Evolutionary conservation across 2,113 vertebrate species (phyloP), one percentile per base, ranked within the genome.

Genomic region (Semnopithecus entellus): DNA sequence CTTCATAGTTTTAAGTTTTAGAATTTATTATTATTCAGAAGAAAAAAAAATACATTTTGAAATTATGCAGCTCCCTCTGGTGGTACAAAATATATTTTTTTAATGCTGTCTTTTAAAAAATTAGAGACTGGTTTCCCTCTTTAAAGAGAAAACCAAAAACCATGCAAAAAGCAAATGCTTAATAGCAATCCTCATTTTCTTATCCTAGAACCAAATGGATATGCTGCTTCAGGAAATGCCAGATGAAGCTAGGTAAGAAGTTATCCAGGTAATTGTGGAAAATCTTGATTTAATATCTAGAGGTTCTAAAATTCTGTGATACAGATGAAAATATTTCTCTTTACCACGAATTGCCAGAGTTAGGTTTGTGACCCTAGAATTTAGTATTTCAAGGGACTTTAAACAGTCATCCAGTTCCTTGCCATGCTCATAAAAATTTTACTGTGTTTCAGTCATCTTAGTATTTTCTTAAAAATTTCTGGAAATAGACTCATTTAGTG

Each of bases 221-320:
- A 98, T 98, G 30, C 98, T 99, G 91, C 97, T 99, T 97, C 99
- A 99, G 55, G 99, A 99, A 98, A 99, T 99, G 99, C 99, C 99
- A 27, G 99, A 99, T 98, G 99, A 99, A 99, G 99, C 99, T 95
- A 99, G 99, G 99, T 99, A 99, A 99, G 99, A 98, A 35, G 25
- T 48, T 94, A 64, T 75, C 93, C 6, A 32, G 35, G 4, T 70
- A 23, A 8, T 90, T 84, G 76, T 91, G 6, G 43, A 30, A 92
- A 84, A 83, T 87, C 14, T 83, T 92, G 23, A 89, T 90, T 79
- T 95, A 85, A 68, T 66, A 80, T 84, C 27, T 92, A 48, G 59
- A 43, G n/a, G 23, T 59, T 81, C 50, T 96, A 93, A 72, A 91
- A n/a, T 78, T 66, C 76, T 68, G 2, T 68, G 55, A 32, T 88